phyloP scores from a whole-genome alignment of 2,797 vertebrate genomes.

The Kryptolebias ocellatus region DNA sequence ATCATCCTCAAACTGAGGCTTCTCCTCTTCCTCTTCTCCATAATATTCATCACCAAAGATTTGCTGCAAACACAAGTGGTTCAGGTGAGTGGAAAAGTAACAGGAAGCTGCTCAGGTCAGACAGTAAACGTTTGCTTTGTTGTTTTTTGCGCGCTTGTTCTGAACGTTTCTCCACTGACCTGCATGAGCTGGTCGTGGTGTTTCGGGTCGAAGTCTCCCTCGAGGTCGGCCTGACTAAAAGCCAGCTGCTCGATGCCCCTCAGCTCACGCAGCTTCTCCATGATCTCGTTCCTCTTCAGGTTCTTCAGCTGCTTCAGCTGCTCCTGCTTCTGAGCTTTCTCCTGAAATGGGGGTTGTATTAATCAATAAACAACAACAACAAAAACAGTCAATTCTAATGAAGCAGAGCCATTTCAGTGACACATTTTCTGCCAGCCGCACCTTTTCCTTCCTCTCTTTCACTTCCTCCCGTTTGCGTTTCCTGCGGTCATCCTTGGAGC shows the following conservation, averaged over 20 bases:
- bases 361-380: not conserved
- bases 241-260: conserved; percentile 84
- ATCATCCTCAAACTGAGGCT: conserved; percentile 89
- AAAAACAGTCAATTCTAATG: not conserved
- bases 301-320: conserved; percentile 94
- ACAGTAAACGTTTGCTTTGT: no score
- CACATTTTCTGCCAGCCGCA: conserved; percentile 27
- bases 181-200: conserved; percentile 90
- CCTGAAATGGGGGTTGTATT: conserved; percentile 68
- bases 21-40: conserved; percentile 81
- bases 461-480: conserved; percentile 86
- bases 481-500: conserved; percentile 87
- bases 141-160: no score
- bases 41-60: conserved; percentile 89
- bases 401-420: not conserved
- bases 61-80: conserved; percentile 72
- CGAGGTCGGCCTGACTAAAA: conserved; percentile 81
- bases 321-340: conserved; percentile 87
- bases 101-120: no score
- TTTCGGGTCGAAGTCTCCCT: conserved; percentile 87
- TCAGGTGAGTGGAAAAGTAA: not conserved
- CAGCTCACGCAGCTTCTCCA: conserved; percentile 86
- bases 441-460: conserved; percentile 86
- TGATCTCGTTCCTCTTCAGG: conserved; percentile 88
- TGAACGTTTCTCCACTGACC: conserved; percentile 57